Percentiles rank a stretch among this genome's conserved stretches.
These are phyloP conservation scores for Boulengeromyrus knoepffleri DNA, from an alignment of 2,113 vertebrate species.

Conservation along the genomic window DNA sequence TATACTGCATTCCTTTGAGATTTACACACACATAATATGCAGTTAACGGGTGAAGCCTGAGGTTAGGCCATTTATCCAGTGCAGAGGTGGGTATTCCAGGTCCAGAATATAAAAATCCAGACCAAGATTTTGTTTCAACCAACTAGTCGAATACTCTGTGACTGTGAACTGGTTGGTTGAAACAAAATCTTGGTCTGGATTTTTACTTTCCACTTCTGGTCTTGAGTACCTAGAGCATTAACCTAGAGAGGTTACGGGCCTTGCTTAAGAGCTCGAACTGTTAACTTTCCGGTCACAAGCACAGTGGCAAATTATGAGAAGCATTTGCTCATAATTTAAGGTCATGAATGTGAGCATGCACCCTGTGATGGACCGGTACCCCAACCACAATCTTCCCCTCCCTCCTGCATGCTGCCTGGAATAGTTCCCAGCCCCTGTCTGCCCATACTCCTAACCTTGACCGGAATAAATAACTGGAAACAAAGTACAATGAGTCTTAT, in stretches of 20 bases:
- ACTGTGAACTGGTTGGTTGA: neutral
- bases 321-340: neutral
- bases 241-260: neutral
- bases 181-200: neutral
- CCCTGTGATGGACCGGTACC: neutral
- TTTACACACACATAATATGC: neutral
- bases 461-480: neutral
- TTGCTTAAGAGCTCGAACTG: neutral
- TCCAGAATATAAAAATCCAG: neutral
- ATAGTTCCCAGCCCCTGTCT: neutral
- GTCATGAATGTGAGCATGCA: neutral
- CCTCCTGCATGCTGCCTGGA: neutral
- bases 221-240: neutral
- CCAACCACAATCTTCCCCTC: neutral
- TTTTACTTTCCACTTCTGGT: neutral
- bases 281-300: neutral
- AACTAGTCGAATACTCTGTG: neutral
- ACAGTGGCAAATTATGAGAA: neutral
- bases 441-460: neutral
- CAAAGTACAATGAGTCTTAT: neutral
- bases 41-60: neutral
- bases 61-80: neutral
- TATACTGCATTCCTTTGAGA: neutral
- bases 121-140: neutral
- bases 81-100: neutral